phyloP scores from a whole-genome alignment of 2,797 vertebrate genomes.

The Heliangelus exortis region DNA sequence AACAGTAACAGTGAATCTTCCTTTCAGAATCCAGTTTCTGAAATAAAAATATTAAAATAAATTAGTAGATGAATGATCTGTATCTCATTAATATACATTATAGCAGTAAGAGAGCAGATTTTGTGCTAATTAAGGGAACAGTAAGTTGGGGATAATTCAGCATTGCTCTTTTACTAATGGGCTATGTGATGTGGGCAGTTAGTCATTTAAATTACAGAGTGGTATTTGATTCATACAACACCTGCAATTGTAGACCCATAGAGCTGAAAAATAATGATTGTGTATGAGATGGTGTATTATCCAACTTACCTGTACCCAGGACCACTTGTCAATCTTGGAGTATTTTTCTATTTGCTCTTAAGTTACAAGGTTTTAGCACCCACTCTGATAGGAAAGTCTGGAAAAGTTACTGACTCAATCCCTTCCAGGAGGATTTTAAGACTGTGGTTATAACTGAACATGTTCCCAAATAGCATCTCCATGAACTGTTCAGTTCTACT shows the following conservation, averaged over 20 bases:
- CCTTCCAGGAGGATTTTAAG: neutral
- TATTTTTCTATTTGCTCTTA: neutral
- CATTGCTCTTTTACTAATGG: constrained; percentile 46
- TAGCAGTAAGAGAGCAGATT: neutral
- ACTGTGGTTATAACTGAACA: accelerated
- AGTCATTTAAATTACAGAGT: neutral
- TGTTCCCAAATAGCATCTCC: neutral
- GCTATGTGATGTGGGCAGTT: constrained; percentile 13
- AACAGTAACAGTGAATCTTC: neutral
- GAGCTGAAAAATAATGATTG: neutral
- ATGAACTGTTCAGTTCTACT: neutral
- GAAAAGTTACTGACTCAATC: neutral
- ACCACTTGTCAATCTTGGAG: accelerated
- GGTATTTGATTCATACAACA: neutral
- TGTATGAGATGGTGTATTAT: neutral
- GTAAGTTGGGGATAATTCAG: constrained; percentile 19
- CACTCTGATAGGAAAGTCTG: neutral
- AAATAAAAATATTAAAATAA: neutral
- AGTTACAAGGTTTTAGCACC: neutral
- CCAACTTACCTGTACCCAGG: neutral
- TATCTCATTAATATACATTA: constrained; percentile 19
- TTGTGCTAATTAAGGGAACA: constrained; percentile 44
- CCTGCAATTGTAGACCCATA: neutral
- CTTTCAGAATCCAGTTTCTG: constrained; percentile 23
- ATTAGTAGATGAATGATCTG: constrained; percentile 18